These are phyloP conservation scores for Thecocarcelia acutangulata DNA, from an alignment of 2,888 invertebrate species.

Conservation along the genomic window DNA sequence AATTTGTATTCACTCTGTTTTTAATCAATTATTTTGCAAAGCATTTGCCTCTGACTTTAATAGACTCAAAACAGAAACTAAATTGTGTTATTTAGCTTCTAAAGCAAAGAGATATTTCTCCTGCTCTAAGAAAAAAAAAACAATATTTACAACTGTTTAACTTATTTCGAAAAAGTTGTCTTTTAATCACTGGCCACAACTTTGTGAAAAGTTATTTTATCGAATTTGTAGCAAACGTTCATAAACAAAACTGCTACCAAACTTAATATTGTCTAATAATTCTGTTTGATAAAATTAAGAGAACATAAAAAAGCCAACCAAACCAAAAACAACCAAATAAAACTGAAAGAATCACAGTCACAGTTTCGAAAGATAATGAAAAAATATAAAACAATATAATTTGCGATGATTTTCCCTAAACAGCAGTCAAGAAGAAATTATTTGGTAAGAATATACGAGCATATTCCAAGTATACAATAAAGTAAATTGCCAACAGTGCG, in stretches of 20 bases:
- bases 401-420: slow-evolving; percentile 50
- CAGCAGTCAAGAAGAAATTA: slow-evolving; percentile 28
- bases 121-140: not conserved
- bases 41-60: too few species aligned
- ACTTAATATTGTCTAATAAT: slow-evolving; percentile 65
- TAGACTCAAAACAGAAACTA: too few species aligned
- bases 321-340: slow-evolving; percentile 16
- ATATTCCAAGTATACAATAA: slow-evolving; percentile 20
- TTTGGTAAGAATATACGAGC: slow-evolving; percentile 42
- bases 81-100: too few species aligned
- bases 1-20: too few species aligned
- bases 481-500: slow-evolving; percentile 28
- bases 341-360: slow-evolving; percentile 29
- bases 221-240: slow-evolving; percentile 57
- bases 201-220: slow-evolving; percentile 50
- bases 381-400: slow-evolving; percentile 25
- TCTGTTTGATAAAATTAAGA: slow-evolving; percentile 54
- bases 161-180: slow-evolving; percentile 28
- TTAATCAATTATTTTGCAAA: too few species aligned
- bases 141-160: slow-evolving; percentile 41
- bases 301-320: not conserved
- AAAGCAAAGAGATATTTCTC: too few species aligned
- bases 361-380: not conserved
- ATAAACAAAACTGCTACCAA: slow-evolving; percentile 29
- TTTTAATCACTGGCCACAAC: slow-evolving; percentile 31